Conservation (phyloP, 2,888 invertebrate genomes). For the Deilephila porcellus region DNA sequence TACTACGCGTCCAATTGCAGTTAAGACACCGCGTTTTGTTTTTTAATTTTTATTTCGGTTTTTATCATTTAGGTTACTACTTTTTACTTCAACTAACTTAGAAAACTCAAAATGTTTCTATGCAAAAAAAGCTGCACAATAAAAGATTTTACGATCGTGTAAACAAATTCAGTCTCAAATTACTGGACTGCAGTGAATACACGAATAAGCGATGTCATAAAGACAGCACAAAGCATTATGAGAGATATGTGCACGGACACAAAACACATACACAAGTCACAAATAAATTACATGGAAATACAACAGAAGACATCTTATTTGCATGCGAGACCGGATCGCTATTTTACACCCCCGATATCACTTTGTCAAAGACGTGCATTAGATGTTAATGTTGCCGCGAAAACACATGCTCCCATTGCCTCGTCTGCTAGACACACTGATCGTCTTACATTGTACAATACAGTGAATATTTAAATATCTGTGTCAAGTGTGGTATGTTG, state of each 20-base stretch:
- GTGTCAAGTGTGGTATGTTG: too few relatives aligned
- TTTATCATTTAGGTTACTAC: too few relatives aligned
- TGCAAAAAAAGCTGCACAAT: not conserved
- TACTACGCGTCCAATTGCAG: too few relatives aligned
- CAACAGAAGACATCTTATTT: slow-evolving; percentile 7
- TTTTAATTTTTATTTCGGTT: too few relatives aligned
- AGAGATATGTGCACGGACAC: not conserved
- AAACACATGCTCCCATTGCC: not conserved
- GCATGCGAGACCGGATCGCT: not conserved
- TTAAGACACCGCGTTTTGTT: too few relatives aligned
- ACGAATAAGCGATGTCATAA: not conserved
- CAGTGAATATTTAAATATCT: not conserved
- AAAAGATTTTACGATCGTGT: slow-evolving; percentile 8
- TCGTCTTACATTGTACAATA: not conserved
- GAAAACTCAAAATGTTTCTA: not conserved
- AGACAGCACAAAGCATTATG: not conserved
- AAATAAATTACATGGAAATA: not conserved
- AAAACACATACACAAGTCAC: not conserved
- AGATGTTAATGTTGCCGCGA: not conserved
- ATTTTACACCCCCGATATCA: slow-evolving; percentile 1
- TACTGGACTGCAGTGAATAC: not conserved
- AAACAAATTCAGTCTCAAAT: not conserved
- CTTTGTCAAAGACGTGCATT: slow-evolving; percentile 25
- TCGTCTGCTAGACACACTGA: not conserved
- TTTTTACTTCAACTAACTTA: not conserved